Evolutionary conservation across 2,797 vertebrate genomes (phyloP).

Genomic region (Synanceia verrucosa): DNA sequence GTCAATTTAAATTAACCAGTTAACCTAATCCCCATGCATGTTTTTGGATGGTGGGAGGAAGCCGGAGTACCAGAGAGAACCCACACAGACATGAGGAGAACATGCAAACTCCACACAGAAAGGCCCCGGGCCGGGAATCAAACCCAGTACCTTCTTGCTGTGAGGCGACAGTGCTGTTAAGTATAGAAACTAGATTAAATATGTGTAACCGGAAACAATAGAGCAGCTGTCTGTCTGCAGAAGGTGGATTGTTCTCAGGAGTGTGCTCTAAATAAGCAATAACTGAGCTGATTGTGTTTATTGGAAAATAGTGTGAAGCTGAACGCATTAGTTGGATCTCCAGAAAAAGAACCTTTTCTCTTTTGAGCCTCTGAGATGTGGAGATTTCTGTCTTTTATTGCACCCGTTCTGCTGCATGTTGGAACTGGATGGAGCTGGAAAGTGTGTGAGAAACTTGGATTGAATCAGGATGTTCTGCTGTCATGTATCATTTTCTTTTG

Average conservation of each 20-base stretch:
- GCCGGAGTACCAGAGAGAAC: too few species aligned
- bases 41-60: too few species aligned
- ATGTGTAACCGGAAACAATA: constrained; percentile 49
- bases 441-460: not conserved
- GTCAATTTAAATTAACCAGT: too few species aligned
- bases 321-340: not conserved
- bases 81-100: too few species aligned
- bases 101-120: too few species aligned
- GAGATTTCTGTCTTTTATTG: not conserved
- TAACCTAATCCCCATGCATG: too few species aligned
- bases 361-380: not conserved
- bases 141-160: fast-evolving
- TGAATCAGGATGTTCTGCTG: not conserved
- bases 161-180: not conserved
- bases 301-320: not conserved
- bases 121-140: too few species aligned
- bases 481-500: not conserved
- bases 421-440: not conserved
- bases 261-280: not conserved
- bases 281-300: too few species aligned
- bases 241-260: constrained; percentile 59
- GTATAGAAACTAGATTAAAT: not conserved
- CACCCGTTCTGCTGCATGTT: not conserved
- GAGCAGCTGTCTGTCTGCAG: constrained; percentile 72
- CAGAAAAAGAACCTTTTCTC: too few species aligned